Percentiles rank a stretch among this genome's conserved stretches.
Evolutionary conservation across 2,888 invertebrate genomes (phyloP).

Genomic region (Hydrotaea diabolus): DNA sequence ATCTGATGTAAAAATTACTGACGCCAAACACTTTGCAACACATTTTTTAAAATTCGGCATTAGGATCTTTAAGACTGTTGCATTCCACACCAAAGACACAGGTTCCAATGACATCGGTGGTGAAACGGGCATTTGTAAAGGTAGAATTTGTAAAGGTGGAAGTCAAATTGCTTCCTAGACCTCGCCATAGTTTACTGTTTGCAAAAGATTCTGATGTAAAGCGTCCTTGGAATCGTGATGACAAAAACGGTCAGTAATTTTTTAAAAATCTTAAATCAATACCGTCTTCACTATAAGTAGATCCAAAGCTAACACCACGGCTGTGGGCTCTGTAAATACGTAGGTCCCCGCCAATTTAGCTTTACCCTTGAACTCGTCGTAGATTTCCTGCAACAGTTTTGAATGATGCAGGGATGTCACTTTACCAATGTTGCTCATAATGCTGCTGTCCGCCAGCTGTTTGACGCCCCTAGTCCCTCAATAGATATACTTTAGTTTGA

Average conservation of each 20-base stretch:
- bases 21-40: slow-evolving; percentile 69
- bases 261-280: slow-evolving; percentile 79
- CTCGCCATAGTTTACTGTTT: slow-evolving; percentile 80
- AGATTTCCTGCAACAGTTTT: slow-evolving; percentile 72
- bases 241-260: slow-evolving; percentile 77
- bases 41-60: slow-evolving; percentile 76
- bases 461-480: slow-evolving; percentile 71
- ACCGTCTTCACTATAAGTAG: slow-evolving; percentile 76
- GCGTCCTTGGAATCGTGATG: slow-evolving; percentile 73
- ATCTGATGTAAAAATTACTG: slow-evolving; percentile 69
- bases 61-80: slow-evolving; percentile 79
- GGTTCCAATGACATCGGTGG: slow-evolving; percentile 81
- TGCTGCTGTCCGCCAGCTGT: slow-evolving; percentile 69
- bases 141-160: slow-evolving; percentile 82
- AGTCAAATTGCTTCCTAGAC: slow-evolving; percentile 79
- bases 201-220: slow-evolving; percentile 76
- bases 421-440: slow-evolving; percentile 71
- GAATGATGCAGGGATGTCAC: slow-evolving; percentile 67
- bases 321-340: slow-evolving; percentile 72
- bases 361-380: slow-evolving; percentile 72
- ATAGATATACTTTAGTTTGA: slow-evolving; percentile 70
- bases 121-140: slow-evolving; percentile 80
- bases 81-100: slow-evolving; percentile 81
- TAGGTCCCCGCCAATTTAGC: slow-evolving; percentile 72
- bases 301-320: slow-evolving; percentile 75